These are phyloP conservation scores for Drosophila robusta DNA, from an alignment of 2,888 invertebrate species.

Conservation along the genomic window DNA sequence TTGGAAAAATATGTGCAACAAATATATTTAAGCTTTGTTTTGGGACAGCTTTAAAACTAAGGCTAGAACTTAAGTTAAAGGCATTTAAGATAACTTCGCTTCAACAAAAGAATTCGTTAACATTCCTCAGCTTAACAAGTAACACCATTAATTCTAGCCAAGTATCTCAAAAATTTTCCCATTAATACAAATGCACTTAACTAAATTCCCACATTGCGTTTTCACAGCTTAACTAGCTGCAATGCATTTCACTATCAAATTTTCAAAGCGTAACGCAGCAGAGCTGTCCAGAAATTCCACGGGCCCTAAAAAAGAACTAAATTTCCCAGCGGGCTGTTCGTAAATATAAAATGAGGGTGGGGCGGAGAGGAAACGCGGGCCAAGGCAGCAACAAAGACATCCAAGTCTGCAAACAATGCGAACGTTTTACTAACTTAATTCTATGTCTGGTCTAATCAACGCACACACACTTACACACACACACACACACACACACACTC, in stretches of 20 bases:
- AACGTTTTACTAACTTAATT: constrained; percentile 76
- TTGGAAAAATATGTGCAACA: too few relatives aligned
- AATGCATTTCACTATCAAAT: constrained; percentile 67
- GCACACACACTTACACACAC: constrained; percentile 18
- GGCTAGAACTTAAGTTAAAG: too few relatives aligned
- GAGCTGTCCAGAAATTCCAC: constrained; percentile 27
- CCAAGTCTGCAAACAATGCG: constrained; percentile 55
- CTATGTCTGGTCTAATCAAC: constrained; percentile 61
- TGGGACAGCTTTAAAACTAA: too few relatives aligned
- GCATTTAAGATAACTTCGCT: too few relatives aligned
- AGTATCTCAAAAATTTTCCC: constrained; percentile 8
- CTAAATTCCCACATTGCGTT: constrained; percentile 30
- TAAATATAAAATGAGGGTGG: constrained; percentile 14
- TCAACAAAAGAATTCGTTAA: not conserved
- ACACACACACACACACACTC: constrained; percentile 16
- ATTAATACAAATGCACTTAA: constrained; percentile 21
- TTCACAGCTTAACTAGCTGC: constrained; percentile 4
- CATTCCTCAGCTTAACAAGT: not conserved
- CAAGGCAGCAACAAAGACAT: constrained; percentile 14
- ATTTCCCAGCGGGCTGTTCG: constrained; percentile 27
- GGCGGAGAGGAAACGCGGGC: not conserved
- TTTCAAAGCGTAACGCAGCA: constrained; percentile 51
- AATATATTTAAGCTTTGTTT: too few relatives aligned
- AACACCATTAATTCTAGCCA: constrained; percentile 3
- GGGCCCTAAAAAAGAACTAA: constrained; percentile 20